Percentiles rank a stretch among this genome's conserved stretches.
Evolutionary conservation across 2,797 vertebrate genomes (phyloP).

Genomic region (Discoglossus pictus): DNA sequence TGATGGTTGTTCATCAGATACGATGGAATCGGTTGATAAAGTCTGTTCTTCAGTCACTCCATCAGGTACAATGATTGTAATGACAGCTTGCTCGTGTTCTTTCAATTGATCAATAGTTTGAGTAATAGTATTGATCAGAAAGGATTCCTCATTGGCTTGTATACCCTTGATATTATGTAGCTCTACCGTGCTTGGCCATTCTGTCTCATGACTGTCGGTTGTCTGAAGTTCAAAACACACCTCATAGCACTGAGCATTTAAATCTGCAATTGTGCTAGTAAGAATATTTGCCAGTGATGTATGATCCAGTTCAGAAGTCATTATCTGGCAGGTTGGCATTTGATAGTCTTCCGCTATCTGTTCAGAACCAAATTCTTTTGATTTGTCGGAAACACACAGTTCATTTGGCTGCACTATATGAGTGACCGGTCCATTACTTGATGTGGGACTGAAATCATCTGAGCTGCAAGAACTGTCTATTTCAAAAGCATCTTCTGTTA

Average conservation of each 20-base stretch:
- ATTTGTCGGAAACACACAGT: background rate
- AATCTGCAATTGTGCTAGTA: conserved; percentile 59
- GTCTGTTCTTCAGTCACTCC: conserved; percentile 57
- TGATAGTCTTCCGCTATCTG: conserved; percentile 51
- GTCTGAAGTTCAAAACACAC: conserved; percentile 56
- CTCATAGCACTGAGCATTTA: conserved; percentile 57
- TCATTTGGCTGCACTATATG: background rate
- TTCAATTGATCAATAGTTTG: conserved; percentile 64
- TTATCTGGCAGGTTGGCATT: conserved; percentile 44
- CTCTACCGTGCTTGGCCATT: conserved; percentile 47
- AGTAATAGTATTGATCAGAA: conserved; percentile 66
- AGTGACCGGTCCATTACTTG: too few species aligned
- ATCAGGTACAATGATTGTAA: conserved; percentile 68
- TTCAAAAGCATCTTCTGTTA: too few species aligned
- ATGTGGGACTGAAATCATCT: too few species aligned
- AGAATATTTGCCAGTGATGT: conserved; percentile 46
- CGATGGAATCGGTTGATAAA: conserved; percentile 53
- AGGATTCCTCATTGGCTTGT: conserved; percentile 58
- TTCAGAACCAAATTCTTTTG: conserved; percentile 22
- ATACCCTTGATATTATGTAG: conserved; percentile 58
- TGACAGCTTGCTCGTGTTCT: conserved; percentile 63
- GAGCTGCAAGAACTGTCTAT: too few species aligned
- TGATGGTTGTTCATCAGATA: conserved; percentile 56
- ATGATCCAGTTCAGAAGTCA: conserved; percentile 24
- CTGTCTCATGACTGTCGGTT: conserved; percentile 33